Base-by-base conservation (phyloP, 2,797 vertebrate genomes). In the Gila robusta region DNA sequence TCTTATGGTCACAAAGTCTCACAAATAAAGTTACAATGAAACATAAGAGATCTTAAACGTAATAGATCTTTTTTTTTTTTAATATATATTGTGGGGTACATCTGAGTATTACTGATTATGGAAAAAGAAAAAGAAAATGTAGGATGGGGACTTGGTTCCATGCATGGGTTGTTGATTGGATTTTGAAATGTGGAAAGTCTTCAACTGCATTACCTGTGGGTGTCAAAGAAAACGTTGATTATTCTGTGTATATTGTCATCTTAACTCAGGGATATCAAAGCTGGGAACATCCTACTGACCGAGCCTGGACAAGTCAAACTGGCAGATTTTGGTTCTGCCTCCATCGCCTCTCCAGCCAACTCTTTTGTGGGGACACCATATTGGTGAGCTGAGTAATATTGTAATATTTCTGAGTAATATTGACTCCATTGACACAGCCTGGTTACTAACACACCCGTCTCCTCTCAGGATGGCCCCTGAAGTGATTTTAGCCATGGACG, bases 281-380 rank as follows among this genome's bases (percentile, higher is more conserved):
- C 98, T 87, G 98, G 98, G 87, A 99, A 99, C 94, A 97, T 99
- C 92, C 96, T 99, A 92, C 96, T 99, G 91, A 99, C 98, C 44
- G 98, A 99, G 94, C 98, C 98, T 8, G 98, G 98, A 88, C 98
- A 96, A 94, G 98, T 99, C 93, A 99, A 99, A 93, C 96, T 99
- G 93, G 98, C 98, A 86, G 98, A 99, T 93, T 99, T 99, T 91
- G 98, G 98, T 93, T 99, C 98, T 59, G 98, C 98, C 93, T 99
- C 98, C 92, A 99, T 99, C 87, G 98, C 97, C 89, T 98, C 98
- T 91, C 98, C 98, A 92, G 98, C 98, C 93, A 99, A 99, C 95
- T 99, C 98, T 89, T 99, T 99, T 95, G 98, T 99, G 93, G 98
- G 98, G 95, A 99, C 98, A n/a, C 98, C 98, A 93, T 99, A 99